A percentile compares a stretch with the other conserved stretches of the same genome.
Conservation (phyloP, 1,140 invertebrate genomes). For the Plectrocnemia conspersa region DNA sequence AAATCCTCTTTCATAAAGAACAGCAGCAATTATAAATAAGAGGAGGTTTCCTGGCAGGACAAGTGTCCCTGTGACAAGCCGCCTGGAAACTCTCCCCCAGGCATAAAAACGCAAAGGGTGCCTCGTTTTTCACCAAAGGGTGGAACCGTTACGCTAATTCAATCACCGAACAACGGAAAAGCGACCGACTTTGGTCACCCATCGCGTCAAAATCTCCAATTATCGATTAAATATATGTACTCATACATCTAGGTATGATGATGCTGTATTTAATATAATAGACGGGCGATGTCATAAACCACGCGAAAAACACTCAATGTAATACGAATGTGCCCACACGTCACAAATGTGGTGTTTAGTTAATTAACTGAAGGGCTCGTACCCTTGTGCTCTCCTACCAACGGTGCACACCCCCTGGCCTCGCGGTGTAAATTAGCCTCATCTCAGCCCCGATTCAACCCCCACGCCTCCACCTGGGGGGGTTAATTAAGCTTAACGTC, state of each 20-base stretch:
- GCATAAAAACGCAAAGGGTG: slow-evolving; percentile 15
- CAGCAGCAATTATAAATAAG: slow-evolving; percentile 23
- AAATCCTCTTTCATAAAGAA: slow-evolving; percentile 1
- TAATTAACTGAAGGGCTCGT: slow-evolving; percentile 32
- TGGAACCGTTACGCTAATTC: too few species aligned
- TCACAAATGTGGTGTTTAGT: slow-evolving; percentile 35
- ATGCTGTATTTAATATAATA: too few species aligned
- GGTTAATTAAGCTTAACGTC: slow-evolving; percentile 33
- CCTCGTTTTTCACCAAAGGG: slow-evolving; percentile 7
- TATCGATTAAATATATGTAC: slow-evolving; percentile 6
- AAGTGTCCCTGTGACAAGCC: slow-evolving; percentile 23
- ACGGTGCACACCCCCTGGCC: slow-evolving; percentile 3
- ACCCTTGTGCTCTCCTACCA: slow-evolving; percentile 9
- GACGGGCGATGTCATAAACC: too few species aligned
- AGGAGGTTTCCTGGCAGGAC: slow-evolving; percentile 16
- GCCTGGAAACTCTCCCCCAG: slow-evolving; percentile 11
- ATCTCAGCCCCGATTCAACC: slow-evolving; percentile 18
- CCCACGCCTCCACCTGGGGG: slow-evolving; percentile 12
- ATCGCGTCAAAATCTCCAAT: too few species aligned
- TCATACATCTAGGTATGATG: neutral
- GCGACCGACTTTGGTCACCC: too few species aligned
- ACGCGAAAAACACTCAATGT: neutral
- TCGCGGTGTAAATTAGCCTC: slow-evolving; percentile 33
- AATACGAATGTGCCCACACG: slow-evolving; percentile 11
- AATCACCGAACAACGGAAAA: too few species aligned